Evolutionary conservation across 2,797 vertebrate species (phyloP), one percentile per base, ranked within the genome.

Genomic region (Salmo trutta): DNA sequence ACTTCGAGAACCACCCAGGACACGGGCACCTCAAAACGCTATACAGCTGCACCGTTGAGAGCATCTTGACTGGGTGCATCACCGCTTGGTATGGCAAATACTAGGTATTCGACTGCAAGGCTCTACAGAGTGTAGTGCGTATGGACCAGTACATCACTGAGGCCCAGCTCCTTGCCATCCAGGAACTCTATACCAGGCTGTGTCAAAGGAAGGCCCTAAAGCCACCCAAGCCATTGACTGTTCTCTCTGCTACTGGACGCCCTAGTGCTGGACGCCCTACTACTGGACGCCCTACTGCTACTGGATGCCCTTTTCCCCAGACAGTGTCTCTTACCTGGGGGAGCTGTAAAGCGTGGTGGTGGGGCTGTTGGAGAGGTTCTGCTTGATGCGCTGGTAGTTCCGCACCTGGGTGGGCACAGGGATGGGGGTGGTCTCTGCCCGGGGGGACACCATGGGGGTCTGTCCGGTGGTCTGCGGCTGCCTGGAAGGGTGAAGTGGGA

Each of bases 321-420:
- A 56, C 36, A 51, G 51, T 85, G 82, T 27, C 0, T 27, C 92
- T 94, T 93, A 99, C 98, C 97, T 97, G 72, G 97, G 96, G 29
- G 97, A 98, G 77, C 95, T 93, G 76, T 96, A 96, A 27, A 95
- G 91, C 5, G 96, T 95, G 70, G 95, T 90, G 27, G 92, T 93
- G 0, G 97, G 96, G 92, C 95, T 96, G 81, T 96, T 96, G 73
- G 94, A 96, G 31, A 99, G 96, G 88, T 98, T 97, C 94, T 99
- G 98, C 52, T 99, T 98, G 71, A 99, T 98, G 83, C 97, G 96
- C 86, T 99, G 98, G 82, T 99, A 99, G 90, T 99, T 99, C 81
- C 96, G 96, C 6, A 99, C 94, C 91, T 99, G 98, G 1, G 97
- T 99, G 76, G 97, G 98, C 73, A 99, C 98, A 0, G 98, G 98